Conservation (phyloP, 2,113 vertebrate species). For the Lamprotornis superbus region DNA sequence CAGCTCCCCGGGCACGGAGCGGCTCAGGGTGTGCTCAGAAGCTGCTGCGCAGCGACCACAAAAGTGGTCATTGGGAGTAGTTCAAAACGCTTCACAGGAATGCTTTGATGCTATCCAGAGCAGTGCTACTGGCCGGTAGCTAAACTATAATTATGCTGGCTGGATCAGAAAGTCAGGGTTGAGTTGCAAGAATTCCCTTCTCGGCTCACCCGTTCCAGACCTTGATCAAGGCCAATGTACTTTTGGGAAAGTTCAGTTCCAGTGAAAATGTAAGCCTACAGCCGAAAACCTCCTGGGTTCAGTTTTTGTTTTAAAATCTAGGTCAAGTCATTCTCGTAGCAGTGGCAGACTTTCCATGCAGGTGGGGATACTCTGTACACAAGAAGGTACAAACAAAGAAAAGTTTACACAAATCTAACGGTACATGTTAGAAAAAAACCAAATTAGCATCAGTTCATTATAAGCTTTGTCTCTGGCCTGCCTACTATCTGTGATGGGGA, state of each 20-base stretch:
- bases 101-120: conserved; percentile 62
- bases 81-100: conserved; percentile 47
- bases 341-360: neutral
- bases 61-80: conserved; percentile 32
- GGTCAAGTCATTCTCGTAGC: neutral
- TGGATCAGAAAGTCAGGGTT: conserved; percentile 42
- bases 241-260: conserved; percentile 15
- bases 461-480: neutral
- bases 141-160: conserved; percentile 54
- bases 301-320: conserved; percentile 35
- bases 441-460: neutral
- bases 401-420: neutral
- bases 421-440: neutral
- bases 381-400: neutral
- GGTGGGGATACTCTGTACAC: neutral
- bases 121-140: conserved; percentile 39
- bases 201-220: neutral
- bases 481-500: neutral
- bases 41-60: neutral
- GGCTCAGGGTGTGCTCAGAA: neutral
- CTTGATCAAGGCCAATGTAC: conserved; percentile 18
- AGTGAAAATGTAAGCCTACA: conserved; percentile 24
- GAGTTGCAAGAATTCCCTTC: conserved; percentile 55
- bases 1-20: neutral
- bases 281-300: neutral